Conservation (phyloP, 1,140 invertebrate species). For the Camponotus floridanus region DNA sequence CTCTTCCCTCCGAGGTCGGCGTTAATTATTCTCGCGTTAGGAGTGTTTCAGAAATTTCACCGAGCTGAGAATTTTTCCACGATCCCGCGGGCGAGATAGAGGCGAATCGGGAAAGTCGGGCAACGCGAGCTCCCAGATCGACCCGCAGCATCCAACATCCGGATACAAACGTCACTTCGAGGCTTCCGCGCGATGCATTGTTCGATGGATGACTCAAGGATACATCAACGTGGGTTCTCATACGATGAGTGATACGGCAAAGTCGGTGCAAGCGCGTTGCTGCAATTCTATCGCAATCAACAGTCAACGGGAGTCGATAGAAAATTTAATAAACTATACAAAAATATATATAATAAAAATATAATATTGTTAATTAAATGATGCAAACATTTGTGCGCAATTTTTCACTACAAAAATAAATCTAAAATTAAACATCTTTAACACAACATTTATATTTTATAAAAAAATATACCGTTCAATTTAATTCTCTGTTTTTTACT, state of each 20-base stretch:
- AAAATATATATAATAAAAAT: too few species aligned
- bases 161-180: constrained; percentile 2
- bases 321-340: not conserved
- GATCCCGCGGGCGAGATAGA: constrained; percentile 23
- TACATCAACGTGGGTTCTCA: not conserved
- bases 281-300: too few species aligned
- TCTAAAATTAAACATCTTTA: not conserved
- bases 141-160: constrained; percentile 12
- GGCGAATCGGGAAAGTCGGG: constrained; percentile 15
- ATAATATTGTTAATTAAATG: not conserved
- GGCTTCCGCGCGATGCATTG: constrained; percentile 18
- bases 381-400: not conserved
- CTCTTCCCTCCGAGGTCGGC: constrained; percentile 6
- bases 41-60: constrained; percentile 64
- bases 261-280: not conserved
- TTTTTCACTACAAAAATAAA: not conserved
- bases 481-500: not conserved
- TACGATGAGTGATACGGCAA: not conserved
- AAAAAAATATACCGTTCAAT: not conserved
- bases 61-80: constrained; percentile 53
- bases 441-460: not conserved
- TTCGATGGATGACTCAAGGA: constrained; percentile 1
- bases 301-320: not conserved
- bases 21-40: constrained; percentile 73
- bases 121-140: constrained; percentile 14